Base-by-base conservation (phyloP, 2,888 invertebrate species). In the Drosophila paranaensis region DNA sequence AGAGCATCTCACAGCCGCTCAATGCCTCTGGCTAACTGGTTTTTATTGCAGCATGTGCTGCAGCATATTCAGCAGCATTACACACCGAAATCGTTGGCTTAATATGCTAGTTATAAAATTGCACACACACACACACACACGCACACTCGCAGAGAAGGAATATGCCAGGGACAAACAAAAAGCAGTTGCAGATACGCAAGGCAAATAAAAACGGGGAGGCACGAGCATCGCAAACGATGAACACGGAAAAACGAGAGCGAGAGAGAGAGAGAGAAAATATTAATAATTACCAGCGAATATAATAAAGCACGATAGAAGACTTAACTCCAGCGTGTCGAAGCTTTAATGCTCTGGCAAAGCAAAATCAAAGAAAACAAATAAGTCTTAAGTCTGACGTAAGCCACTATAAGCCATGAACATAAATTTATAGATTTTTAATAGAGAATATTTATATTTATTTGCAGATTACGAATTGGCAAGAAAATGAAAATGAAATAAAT, bases 101-200 rank as follows among this genome's bases (percentile, higher is more conserved):
- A 82, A 88, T 84, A 79, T 70, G 82, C 74, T 88, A 84, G 84
- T 84, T 81, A 81, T 74, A 76, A 79, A 76, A 77, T 57, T 33
- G 43, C 51, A 39, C 37, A 45, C 66, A 20, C 14, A 51, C 61
- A 27, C 25, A 43, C 35, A 25, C 33, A 14, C 43, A 27, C 42
- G 14, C 50, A 20, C 42, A 43, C 30, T n/a, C n/a, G n/a, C n/a
- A n/a, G n/a, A n/a, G n/a, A n/a, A 42, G 58, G 40, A 11, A 42
- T 42, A 42, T 57, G 55, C 53, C 48, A 64, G 71, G 71, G 80
- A 70, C 60, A 68, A 72, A 70, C 40, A 56, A 27, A 60, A 45
- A 20, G 39, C 35, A 51, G 6, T 57, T 42, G 43, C 46, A 65
- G 60, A 60, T 64, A 60, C 56, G 54, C 75, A 75, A 50, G 45